These are phyloP conservation scores for Eumeta japonica DNA, from an alignment of 1,140 invertebrate species.

Conservation along the genomic window DNA sequence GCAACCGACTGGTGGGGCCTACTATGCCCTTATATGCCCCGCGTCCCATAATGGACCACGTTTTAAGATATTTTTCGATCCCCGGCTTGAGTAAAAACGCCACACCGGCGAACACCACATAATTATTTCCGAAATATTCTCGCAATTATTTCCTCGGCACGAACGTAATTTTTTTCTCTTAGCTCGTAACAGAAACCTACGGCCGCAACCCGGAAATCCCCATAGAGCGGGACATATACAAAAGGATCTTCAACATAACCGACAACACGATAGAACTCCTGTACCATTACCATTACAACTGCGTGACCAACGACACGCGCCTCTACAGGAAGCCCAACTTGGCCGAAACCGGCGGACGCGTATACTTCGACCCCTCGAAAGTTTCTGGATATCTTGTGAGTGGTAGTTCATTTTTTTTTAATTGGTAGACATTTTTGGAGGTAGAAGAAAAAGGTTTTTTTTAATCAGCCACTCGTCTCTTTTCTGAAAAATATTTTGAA, in stretches of 20 bases:
- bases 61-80: too few relatives aligned
- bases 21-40: too few relatives aligned
- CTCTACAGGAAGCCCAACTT: constrained; percentile 66
- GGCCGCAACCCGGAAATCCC: constrained; percentile 56
- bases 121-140: too few relatives aligned
- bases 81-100: too few relatives aligned
- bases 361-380: constrained; percentile 62
- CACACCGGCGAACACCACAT: too few relatives aligned
- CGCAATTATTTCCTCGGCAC: too few relatives aligned
- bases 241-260: constrained; percentile 63
- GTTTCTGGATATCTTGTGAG: constrained; percentile 64
- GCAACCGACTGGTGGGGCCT: too few relatives aligned
- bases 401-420: constrained; percentile 6
- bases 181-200: constrained; percentile 63
- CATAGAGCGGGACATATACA: constrained; percentile 63
- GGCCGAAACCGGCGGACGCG: constrained; percentile 64
- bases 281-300: constrained; percentile 69
- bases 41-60: too few relatives aligned
- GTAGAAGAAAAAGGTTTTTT: not conserved
- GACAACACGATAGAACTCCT: constrained; percentile 65
- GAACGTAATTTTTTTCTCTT: too few relatives aligned
- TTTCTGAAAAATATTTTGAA: too few relatives aligned
- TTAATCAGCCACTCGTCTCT: too few relatives aligned
- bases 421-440: not conserved
- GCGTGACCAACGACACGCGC: constrained; percentile 65